Conservation (phyloP, 2,888 invertebrate species). For the Epistrophella euchroma region DNA sequence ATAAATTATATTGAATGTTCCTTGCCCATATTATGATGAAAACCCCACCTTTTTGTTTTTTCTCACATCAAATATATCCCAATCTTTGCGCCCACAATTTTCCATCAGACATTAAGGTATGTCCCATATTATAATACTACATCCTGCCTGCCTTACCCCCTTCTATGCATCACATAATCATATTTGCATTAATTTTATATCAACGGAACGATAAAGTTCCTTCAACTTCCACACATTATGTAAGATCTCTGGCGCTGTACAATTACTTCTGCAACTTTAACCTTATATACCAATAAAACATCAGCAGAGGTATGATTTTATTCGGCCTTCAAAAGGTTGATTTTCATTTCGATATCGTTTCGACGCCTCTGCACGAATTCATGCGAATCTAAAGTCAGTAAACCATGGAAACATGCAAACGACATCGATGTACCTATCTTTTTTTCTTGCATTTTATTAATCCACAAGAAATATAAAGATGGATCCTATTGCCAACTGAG, state of each 20-base stretch:
- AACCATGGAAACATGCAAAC: constrained; percentile 64
- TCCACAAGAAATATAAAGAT: neutral
- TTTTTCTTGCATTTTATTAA: constrained; percentile 20
- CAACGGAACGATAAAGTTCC: constrained; percentile 42
- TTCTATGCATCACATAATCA: neutral
- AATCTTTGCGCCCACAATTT: constrained; percentile 12
- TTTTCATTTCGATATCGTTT: constrained; percentile 58
- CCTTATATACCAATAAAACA: constrained; percentile 29
- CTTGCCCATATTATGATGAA: neutral
- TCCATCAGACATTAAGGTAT: neutral
- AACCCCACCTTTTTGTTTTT: neutral
- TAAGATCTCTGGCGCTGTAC: constrained; percentile 32
- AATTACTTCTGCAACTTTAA: constrained; percentile 20
- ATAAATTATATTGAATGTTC: neutral
- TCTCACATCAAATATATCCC: constrained; percentile 3
- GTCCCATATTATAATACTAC: neutral
- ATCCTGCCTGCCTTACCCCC: constrained; percentile 6
- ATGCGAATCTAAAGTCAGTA: constrained; percentile 58
- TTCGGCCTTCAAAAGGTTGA: constrained; percentile 71
- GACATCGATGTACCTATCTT: constrained; percentile 54
- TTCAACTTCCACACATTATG: constrained; percentile 65
- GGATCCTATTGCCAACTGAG: neutral
- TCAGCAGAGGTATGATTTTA: neutral
- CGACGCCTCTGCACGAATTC: constrained; percentile 61
- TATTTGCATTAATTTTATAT: constrained; percentile 9